Conservation (phyloP, 2,797 vertebrate genomes). For the Distichodus sexfasciatus region DNA sequence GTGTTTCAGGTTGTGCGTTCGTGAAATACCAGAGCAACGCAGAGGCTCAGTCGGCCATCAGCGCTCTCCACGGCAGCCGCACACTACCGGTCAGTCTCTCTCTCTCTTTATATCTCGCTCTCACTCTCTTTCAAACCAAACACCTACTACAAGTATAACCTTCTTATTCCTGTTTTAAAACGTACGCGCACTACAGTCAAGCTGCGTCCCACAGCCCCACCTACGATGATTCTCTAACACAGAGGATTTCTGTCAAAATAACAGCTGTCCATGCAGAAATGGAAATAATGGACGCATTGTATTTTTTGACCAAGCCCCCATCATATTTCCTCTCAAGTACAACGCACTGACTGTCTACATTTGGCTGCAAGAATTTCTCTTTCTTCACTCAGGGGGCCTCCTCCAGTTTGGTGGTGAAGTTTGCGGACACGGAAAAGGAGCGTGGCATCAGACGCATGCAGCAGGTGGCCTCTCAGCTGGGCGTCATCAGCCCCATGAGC, state of each 20-base stretch:
- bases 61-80: slow-evolving; percentile 74
- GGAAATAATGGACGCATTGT: slow-evolving; percentile 18
- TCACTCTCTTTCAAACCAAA: neutral
- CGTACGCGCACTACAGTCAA: too few species aligned
- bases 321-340: slow-evolving; percentile 8
- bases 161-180: too few species aligned
- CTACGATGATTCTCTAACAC: slow-evolving; percentile 2
- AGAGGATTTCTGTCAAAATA: slow-evolving; percentile 17
- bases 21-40: slow-evolving; percentile 90
- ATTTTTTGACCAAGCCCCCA: slow-evolving; percentile 3
- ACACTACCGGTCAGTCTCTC: slow-evolving; percentile 70
- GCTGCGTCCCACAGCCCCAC: slow-evolving; percentile 15
- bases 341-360: neutral
- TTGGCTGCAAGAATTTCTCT: neutral
- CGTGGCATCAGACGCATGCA: slow-evolving; percentile 87
- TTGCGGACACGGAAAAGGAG: slow-evolving; percentile 84
- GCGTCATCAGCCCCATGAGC: slow-evolving; percentile 95
- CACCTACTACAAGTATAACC: too few species aligned
- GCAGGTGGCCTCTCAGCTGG: slow-evolving; percentile 93
- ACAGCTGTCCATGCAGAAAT: neutral
- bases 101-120: neutral
- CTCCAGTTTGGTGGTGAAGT: slow-evolving; percentile 82
- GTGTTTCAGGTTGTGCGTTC: slow-evolving; percentile 83
- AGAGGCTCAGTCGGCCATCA: slow-evolving; percentile 76
- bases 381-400: slow-evolving; percentile 80